Evolutionary conservation across 1,140 invertebrate species (phyloP), one percentile per base, ranked within the genome.

Genomic region (Aphelenchoides fujianensis): DNA sequence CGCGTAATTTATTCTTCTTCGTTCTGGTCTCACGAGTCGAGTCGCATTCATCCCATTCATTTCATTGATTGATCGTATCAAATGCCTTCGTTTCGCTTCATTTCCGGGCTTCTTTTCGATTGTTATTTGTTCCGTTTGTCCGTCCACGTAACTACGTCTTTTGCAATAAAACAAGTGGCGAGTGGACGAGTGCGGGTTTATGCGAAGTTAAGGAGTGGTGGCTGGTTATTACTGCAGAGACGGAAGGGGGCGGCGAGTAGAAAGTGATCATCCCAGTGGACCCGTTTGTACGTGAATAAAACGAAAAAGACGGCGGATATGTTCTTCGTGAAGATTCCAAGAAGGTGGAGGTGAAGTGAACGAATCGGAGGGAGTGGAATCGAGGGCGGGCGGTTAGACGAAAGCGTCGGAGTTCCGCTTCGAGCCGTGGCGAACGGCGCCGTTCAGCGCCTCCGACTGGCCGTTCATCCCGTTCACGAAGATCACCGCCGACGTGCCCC

Each of bases 391-490:
- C 34, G 55, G 12, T 59, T 23, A 59, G 34, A 59, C 55, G 19
- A 59, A 59, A 23, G 12, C 34, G 5, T 59, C 55, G 34, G 23
- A 23, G 23, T 23, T 48, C 12, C 23, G 41, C 41, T 12, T 23
- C 12, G 41, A 48, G 23, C 23, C 23, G 41, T 48, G 41, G 12
- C 41, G 55, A 59, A 7, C 19, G 41, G n/a, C n/a, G 12, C 41
- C 41, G 41, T 59, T 59, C 5, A 19, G 5, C 27, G 5, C 5
- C 5, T 59, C 55, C 5, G 19, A 5, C 34, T 59, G 55, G 55
- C 55, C 55, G 55, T 59, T 19, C 12, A 59, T 59, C 7, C 55
- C 55, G 55, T 59, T 59, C 5, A 59, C 55, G 19, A 59, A 59
- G 7, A 59, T 59, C 27, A 59, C 19, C 19, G 55, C 55, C 19